Conservation (phyloP, 1,140 invertebrate genomes). For the Trissolcus basalis region DNA sequence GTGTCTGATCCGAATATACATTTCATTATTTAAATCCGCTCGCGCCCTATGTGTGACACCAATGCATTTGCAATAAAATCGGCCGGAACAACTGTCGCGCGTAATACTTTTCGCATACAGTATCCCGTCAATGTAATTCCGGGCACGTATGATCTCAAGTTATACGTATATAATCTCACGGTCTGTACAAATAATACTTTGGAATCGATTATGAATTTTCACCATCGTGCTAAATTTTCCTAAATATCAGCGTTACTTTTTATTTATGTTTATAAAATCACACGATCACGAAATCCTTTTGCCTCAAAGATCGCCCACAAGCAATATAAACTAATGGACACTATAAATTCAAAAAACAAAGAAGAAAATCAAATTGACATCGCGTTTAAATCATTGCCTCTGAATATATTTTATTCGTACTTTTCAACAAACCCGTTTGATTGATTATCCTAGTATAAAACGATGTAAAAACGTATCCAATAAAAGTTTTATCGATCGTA, state of each 20-base stretch:
- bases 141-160: constrained; percentile 55
- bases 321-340: no score
- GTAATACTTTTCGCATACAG: constrained; percentile 57
- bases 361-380: no score
- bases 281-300: no score
- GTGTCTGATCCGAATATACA: constrained; percentile 5
- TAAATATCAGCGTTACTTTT: no score
- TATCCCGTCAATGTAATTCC: constrained; percentile 55
- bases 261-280: no score
- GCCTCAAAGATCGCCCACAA: background rate
- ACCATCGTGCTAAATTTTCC: background rate
- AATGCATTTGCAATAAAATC: constrained; percentile 46
- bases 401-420: constrained; percentile 13
- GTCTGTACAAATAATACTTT: constrained; percentile 56
- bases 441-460: constrained; percentile 22
- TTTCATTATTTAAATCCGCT: constrained; percentile 26
- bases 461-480: background rate
- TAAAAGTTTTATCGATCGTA: constrained; percentile 17
- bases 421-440: constrained; percentile 16
- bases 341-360: no score
- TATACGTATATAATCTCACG: constrained; percentile 51
- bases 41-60: constrained; percentile 7
- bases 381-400: background rate
- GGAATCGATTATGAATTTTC: constrained; percentile 51
- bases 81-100: constrained; percentile 35